These are phyloP conservation scores for Apostichopus parvimensis DNA, from an alignment of 35 echinoderm and acorn worm species.

Conservation along the genomic window DNA sequence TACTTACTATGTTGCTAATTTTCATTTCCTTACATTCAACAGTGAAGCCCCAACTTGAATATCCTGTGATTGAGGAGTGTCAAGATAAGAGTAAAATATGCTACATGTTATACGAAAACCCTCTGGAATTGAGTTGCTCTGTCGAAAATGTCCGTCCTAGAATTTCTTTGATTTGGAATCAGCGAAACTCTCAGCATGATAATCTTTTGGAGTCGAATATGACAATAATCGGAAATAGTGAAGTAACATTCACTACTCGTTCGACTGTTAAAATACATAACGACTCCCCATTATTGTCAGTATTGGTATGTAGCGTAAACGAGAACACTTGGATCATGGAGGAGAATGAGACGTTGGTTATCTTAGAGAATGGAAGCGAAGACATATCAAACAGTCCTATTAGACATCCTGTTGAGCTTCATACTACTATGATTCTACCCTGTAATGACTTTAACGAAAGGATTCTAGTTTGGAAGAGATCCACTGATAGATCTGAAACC, in stretches of 20 bases:
- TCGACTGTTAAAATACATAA: background rate
- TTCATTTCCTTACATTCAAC: background rate
- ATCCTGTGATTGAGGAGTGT: too few species aligned
- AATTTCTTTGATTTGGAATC: background rate
- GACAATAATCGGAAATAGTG: too few species aligned
- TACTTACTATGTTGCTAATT: too few species aligned
- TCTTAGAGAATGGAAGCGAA: too few species aligned
- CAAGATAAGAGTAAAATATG: background rate
- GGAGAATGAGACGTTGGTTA: too few species aligned
- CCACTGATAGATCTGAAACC: background rate
- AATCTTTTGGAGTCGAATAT: too few species aligned
- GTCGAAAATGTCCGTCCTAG: background rate
- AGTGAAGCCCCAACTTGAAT: background rate
- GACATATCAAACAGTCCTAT: too few species aligned
- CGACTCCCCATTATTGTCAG: background rate
- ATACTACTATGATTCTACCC: background rate
- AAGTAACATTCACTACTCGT: background rate
- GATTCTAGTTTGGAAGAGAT: too few species aligned
- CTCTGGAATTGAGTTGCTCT: background rate
- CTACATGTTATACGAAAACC: background rate
- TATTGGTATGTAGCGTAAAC: too few species aligned
- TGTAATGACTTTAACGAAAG: background rate
- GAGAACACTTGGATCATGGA: too few species aligned
- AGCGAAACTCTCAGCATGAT: too few species aligned
- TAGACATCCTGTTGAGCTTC: background rate